These are phyloP conservation scores for Macrotrachela quadricornifera DNA, from an alignment of 1,140 invertebrate genomes.

Conservation along the genomic window DNA sequence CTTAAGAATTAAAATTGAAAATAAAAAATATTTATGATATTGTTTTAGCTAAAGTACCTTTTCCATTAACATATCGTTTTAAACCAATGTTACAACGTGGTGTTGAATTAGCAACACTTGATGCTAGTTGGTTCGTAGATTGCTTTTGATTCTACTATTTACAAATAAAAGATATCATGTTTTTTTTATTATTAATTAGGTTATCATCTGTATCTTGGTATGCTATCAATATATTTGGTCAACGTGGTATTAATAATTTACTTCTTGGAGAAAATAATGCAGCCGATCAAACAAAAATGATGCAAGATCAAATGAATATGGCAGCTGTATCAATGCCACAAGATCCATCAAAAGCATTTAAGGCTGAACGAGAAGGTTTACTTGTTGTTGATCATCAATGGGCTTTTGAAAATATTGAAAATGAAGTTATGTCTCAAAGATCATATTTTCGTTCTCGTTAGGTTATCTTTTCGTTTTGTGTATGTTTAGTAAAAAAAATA, in stretches of 20 bases:
- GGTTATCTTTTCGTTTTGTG: too few relatives aligned
- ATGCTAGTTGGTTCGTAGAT: conserved; percentile 62
- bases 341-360: conserved; percentile 93
- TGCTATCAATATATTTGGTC: conserved; percentile 94
- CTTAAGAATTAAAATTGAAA: not conserved
- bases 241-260: conserved; percentile 85
- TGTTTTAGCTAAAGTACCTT: conserved; percentile 72
- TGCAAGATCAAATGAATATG: conserved; percentile 93
- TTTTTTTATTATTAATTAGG: conserved; percentile 29
- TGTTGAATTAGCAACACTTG: conserved; percentile 73
- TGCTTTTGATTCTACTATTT: not conserved
- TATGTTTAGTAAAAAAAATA: too few relatives aligned
- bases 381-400: conserved; percentile 83
- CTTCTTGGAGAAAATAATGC: conserved; percentile 97
- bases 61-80: conserved; percentile 84
- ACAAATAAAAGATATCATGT: not conserved
- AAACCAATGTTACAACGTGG: conserved; percentile 98
- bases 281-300: conserved; percentile 79
- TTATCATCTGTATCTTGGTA: conserved; percentile 97
- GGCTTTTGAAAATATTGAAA: conserved; percentile 54
- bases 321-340: conserved; percentile 85
- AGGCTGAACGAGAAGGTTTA: conserved; percentile 94
- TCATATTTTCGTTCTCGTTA: too few relatives aligned
- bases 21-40: not conserved
- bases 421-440: too few relatives aligned